Conservation (phyloP, 1,140 invertebrate species). For the Spodoptera frugiperda region DNA sequence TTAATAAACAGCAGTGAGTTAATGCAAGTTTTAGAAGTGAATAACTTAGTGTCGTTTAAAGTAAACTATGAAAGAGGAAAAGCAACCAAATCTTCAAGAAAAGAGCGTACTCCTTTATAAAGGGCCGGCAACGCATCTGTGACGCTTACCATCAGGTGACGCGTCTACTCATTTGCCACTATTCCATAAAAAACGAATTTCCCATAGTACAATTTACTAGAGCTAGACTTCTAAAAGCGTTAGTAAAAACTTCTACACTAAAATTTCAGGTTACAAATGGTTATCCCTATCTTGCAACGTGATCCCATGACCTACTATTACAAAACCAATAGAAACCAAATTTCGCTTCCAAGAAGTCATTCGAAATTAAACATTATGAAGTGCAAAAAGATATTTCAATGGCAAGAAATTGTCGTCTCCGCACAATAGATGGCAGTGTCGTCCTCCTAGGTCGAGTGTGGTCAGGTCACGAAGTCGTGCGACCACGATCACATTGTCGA, state of each 20-base stretch:
- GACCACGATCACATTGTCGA: conserved; percentile 44
- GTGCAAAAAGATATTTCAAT: conserved; percentile 28
- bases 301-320: conserved; percentile 6
- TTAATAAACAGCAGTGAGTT: too few species aligned
- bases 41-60: too few species aligned
- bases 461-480: conserved; percentile 50
- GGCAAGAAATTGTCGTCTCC: conserved; percentile 39
- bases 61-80: too few species aligned
- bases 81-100: too few species aligned
- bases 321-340: background rate
- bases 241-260: background rate
- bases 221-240: too few species aligned
- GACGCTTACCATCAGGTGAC: too few species aligned
- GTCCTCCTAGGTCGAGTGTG: conserved; percentile 32
- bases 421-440: conserved; percentile 33
- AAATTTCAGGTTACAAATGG: background rate
- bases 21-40: too few species aligned
- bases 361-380: background rate
- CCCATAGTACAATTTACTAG: too few species aligned
- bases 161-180: too few species aligned
- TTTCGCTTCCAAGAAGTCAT: background rate
- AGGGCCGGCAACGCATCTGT: too few species aligned
- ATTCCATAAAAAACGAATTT: too few species aligned
- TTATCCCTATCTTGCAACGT: background rate
- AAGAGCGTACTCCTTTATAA: too few species aligned